Evolutionary conservation across 2,888 invertebrate genomes (phyloP), one percentile per base, ranked within the genome.

Genomic region (Aproaerema taeniolella): DNA sequence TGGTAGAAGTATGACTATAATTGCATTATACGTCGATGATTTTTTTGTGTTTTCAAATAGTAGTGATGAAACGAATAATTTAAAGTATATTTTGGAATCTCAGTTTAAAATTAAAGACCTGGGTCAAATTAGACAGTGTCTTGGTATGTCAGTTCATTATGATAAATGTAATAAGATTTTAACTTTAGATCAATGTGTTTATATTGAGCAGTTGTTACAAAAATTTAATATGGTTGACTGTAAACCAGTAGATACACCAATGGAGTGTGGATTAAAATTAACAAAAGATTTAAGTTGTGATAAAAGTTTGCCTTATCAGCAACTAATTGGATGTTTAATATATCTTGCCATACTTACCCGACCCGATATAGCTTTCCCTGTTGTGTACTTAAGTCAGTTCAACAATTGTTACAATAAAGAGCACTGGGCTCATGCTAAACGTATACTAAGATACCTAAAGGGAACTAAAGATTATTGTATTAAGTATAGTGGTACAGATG

Each of bases 81-180:
- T 44, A 10, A 43, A 43, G 25, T 6, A 39, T 7, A 10, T 14
- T 14, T 28, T 44, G 20, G n/a, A 5, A 10, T 26, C 11, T 15
- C 9, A 38, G 6, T 47, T 47, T 25, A 39, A 38, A 13, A 39
- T 41, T 13, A 49, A 51, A 29, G 43, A 50, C 17, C 33, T 50
- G 32, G 47, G 50, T 15, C 15, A 43, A 9, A 12, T 48, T 14
- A 43, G 34, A 40, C 35, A 46, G 11, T 50, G 52, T 36, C 28
- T 50, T 20, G 45, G 49, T 20, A 31, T 50, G 36, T 31, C 28
- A 26, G 39, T 47, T 2, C 43, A 40, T 25, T 25, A 38, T 25
- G 9, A 37, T 12, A 34, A 38, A 16, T 9, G 28, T 17, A 9
- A 10, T 7, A 30, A 43, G 2, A 29, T 12, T 31, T 8, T 42